phyloP scores from a whole-genome alignment of 2,113 vertebrate species.

The Notechis scutatus region DNA sequence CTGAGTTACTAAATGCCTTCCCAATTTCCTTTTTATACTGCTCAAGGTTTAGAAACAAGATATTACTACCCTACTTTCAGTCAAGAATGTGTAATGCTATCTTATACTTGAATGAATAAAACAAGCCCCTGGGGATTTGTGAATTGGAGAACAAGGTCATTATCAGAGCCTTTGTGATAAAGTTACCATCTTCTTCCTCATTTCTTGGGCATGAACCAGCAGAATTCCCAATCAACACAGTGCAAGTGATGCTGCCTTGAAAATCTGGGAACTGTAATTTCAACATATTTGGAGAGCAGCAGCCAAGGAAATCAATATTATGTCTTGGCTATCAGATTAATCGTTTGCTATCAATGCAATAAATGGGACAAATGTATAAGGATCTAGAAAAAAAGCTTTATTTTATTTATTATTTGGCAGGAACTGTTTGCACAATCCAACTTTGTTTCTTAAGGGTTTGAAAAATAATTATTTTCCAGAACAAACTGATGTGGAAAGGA shows the following conservation, averaged over 20 bases:
- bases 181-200: neutral
- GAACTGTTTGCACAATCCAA: neutral
- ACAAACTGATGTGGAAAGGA: neutral
- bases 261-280: neutral
- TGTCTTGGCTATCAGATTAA: neutral
- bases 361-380: neutral
- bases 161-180: neutral
- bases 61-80: neutral
- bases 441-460: neutral
- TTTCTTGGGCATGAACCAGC: neutral
- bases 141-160: neutral
- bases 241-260: neutral
- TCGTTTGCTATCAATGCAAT: neutral
- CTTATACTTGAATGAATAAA: slow-evolving; percentile 43
- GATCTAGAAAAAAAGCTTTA: neutral
- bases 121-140: neutral
- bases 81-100: slow-evolving; percentile 37
- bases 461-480: neutral
- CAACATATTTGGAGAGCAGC: neutral
- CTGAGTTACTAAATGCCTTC: neutral
- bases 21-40: neutral
- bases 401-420: neutral
- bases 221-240: neutral
- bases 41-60: slow-evolving; percentile 40
- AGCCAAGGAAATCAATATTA: neutral